A percentile compares a stretch with the other conserved stretches of the same genome.
These are phyloP conservation scores for Penaeus indicus DNA, from an alignment of 1,140 invertebrate genomes.

Conservation along the genomic window DNA sequence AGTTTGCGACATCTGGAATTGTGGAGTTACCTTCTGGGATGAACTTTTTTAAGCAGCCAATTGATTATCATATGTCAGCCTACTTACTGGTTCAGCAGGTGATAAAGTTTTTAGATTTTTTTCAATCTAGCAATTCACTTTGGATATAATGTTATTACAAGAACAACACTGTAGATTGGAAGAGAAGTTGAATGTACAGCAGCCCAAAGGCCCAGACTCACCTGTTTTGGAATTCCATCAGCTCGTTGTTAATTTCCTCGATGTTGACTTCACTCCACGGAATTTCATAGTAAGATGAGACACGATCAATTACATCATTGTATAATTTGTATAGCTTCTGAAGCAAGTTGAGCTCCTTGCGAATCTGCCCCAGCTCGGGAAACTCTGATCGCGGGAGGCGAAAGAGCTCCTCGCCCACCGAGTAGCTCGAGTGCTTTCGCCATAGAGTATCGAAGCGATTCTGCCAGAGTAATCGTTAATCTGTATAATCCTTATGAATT, in stretches of 20 bases:
- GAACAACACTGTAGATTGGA: too few relatives aligned
- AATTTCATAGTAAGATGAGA: slow-evolving; percentile 96
- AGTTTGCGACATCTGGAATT: slow-evolving; percentile 84
- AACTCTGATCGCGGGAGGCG: slow-evolving; percentile 91
- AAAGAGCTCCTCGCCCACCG: slow-evolving; percentile 94
- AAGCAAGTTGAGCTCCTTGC: slow-evolving; percentile 93
- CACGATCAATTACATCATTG: slow-evolving; percentile 95
- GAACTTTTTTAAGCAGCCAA: too few relatives aligned
- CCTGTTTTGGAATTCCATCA: slow-evolving; percentile 96
- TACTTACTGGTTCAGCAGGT: too few relatives aligned
- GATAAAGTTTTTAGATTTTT: too few relatives aligned
- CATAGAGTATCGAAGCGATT: slow-evolving; percentile 96
- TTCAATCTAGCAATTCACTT: too few relatives aligned
- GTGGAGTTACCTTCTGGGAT: too few relatives aligned
- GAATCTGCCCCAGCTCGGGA: slow-evolving; percentile 90
- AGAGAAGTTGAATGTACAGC: too few relatives aligned
- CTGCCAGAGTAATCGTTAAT: slow-evolving; percentile 69
- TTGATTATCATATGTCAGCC: too few relatives aligned
- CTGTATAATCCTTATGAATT: too few relatives aligned
- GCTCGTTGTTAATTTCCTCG: slow-evolving; percentile 96
- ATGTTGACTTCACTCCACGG: slow-evolving; percentile 97
- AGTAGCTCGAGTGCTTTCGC: slow-evolving; percentile 91
- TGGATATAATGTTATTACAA: too few relatives aligned
- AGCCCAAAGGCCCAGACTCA: slow-evolving; percentile 51
- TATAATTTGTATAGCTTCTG: slow-evolving; percentile 97